Conservation (phyloP, 1,140 invertebrate species). For the Maconellicoccus hirsutus region DNA sequence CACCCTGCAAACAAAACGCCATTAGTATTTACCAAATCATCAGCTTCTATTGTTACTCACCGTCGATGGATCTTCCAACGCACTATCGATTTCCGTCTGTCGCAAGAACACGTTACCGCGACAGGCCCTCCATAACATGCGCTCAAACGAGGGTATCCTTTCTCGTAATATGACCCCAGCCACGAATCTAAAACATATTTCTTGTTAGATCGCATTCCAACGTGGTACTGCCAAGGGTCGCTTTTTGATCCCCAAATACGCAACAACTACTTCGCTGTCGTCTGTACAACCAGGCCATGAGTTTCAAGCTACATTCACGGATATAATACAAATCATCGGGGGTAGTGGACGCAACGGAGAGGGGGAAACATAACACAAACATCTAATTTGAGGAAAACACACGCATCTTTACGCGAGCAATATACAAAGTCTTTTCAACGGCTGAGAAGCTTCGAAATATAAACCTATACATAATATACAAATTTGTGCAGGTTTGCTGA, state of each 20-base stretch:
- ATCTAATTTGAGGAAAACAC: too few relatives aligned
- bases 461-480: too few relatives aligned
- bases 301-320: slow-evolving; percentile 2
- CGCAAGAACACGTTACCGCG: slow-evolving; percentile 85
- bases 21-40: not conserved
- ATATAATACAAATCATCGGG: too few relatives aligned
- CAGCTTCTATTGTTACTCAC: slow-evolving; percentile 49
- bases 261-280: too few relatives aligned
- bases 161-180: slow-evolving; percentile 83
- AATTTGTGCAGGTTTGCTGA: too few relatives aligned
- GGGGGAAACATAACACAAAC: too few relatives aligned
- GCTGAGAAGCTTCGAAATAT: too few relatives aligned
- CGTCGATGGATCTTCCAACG: slow-evolving; percentile 88
- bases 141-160: slow-evolving; percentile 89
- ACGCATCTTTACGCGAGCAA: too few relatives aligned
- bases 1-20: slow-evolving; percentile 52
- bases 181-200: slow-evolving; percentile 53
- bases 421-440: too few relatives aligned
- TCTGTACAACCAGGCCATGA: not conserved
- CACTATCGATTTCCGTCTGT: slow-evolving; percentile 83
- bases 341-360: too few relatives aligned
- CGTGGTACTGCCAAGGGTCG: too few relatives aligned
- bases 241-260: too few relatives aligned
- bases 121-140: slow-evolving; percentile 96
- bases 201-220: not conserved